These are phyloP conservation scores for Sacculina carcini DNA, from an alignment of 2,888 invertebrate genomes.

Conservation along the genomic window DNA sequence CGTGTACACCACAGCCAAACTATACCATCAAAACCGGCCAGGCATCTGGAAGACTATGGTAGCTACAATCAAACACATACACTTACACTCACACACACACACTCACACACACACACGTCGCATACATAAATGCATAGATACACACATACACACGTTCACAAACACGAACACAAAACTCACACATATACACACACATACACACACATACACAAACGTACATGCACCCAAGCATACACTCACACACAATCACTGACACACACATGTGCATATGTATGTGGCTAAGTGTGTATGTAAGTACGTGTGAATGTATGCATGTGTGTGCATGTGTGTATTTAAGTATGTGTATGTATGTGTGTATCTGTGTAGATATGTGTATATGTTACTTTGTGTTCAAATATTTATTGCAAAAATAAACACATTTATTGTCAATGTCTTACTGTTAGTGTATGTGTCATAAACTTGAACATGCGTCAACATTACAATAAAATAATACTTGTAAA, in stretches of 20 bases:
- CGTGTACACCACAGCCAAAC: conserved; percentile 66
- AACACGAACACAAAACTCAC: not conserved
- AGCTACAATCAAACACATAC: not conserved
- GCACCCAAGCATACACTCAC: not conserved
- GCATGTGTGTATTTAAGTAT: not conserved
- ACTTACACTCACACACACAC: not conserved
- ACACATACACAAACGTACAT: not conserved
- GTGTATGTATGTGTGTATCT: not conserved
- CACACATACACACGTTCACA: not conserved
- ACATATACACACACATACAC: not conserved
- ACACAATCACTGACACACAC: not conserved
- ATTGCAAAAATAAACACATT: not conserved
- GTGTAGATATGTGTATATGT: not conserved
- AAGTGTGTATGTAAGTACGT: not conserved
- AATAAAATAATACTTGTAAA: not conserved
- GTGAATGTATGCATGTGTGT: not conserved
- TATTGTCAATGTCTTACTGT: too few relatives aligned
- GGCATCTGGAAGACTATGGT: conserved; percentile 34
- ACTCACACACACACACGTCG: not conserved
- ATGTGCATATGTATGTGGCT: conserved; percentile 1
- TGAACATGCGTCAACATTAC: too few relatives aligned
- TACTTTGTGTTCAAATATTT: not conserved
- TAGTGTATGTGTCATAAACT: too few relatives aligned
- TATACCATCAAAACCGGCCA: conserved; percentile 61
- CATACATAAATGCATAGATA: not conserved